These are phyloP conservation scores for Periophthalmus modestus DNA, from an alignment of 2,113 vertebrate genomes.

Conservation along the genomic window DNA sequence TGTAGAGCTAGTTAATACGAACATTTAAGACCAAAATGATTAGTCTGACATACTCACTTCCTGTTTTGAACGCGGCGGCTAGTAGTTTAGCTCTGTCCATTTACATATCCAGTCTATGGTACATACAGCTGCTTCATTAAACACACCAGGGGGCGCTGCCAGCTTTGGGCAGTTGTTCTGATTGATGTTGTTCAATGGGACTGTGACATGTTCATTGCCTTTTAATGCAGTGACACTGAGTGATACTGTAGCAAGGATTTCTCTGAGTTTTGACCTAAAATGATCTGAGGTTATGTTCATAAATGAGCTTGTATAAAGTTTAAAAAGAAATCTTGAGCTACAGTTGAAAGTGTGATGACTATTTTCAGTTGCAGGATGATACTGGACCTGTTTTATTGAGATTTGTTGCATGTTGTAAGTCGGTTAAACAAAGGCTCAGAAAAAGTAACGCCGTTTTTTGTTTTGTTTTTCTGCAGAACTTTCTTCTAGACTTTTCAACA, in stretches of 20 bases:
- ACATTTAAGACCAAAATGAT: too few relatives aligned
- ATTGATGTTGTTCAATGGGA: slow-evolving; percentile 73
- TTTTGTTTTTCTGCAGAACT: slow-evolving; percentile 56
- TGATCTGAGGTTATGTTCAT: not conserved
- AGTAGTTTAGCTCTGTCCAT: too few relatives aligned
- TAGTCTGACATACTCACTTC: too few relatives aligned
- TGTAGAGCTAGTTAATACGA: too few relatives aligned
- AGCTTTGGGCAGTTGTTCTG: slow-evolving; percentile 73
- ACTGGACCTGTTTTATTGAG: not conserved
- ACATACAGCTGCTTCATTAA: slow-evolving; percentile 10
- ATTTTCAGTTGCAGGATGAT: not conserved
- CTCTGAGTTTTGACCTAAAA: not conserved
- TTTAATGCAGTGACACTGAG: slow-evolving; percentile 11
- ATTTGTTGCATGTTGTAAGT: not conserved
- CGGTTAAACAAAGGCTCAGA: not conserved
- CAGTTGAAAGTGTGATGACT: not conserved
- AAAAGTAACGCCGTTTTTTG: not conserved
- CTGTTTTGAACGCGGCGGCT: too few relatives aligned
- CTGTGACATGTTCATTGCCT: slow-evolving; percentile 74
- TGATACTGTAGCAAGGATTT: slow-evolving; percentile 10
- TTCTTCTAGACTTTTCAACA: slow-evolving; percentile 66
- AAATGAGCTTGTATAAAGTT: not conserved
- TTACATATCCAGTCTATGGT: not conserved
- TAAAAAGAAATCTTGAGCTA: slow-evolving; percentile 1
- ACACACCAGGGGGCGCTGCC: slow-evolving; percentile 35